phyloP scores from a whole-genome alignment of 2,888 invertebrate genomes.

The Augiades crinisus region DNA sequence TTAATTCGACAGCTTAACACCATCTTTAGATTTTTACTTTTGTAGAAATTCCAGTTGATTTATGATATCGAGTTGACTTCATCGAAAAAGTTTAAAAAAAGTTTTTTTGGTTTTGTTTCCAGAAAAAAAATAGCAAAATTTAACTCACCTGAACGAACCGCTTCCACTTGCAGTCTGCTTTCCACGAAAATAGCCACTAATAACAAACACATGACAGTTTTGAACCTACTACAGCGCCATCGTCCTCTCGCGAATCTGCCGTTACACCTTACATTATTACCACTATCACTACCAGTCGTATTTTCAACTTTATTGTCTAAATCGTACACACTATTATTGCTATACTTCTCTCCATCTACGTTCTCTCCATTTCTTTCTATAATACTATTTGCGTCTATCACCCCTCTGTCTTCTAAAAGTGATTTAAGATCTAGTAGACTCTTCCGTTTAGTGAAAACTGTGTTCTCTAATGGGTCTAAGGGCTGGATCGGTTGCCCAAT shows the following conservation, averaged over 20 bases:
- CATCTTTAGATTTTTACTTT: too few species aligned
- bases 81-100: too few species aligned
- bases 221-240: conserved; percentile 63
- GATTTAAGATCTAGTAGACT: conserved; percentile 69
- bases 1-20: too few species aligned
- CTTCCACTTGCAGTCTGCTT: conserved; percentile 53
- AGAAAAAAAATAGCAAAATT: conserved; percentile 4
- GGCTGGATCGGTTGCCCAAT: conserved; percentile 43
- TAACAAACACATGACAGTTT: conserved; percentile 64
- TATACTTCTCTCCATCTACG: conserved; percentile 42
- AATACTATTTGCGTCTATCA: conserved; percentile 37
- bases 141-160: conserved; percentile 72
- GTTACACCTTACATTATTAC: conserved; percentile 50
- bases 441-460: conserved; percentile 54
- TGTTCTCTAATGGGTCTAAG: conserved; percentile 56
- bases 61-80: too few species aligned
- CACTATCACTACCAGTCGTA: conserved; percentile 39
- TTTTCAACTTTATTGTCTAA: conserved; percentile 52
- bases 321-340: conserved; percentile 54
- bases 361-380: conserved; percentile 36
- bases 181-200: conserved; percentile 60
- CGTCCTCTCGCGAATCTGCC: conserved; percentile 45
- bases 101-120: too few species aligned
- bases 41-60: too few species aligned
- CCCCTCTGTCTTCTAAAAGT: conserved; percentile 73